Evolutionary conservation across 2,888 invertebrate genomes (phyloP), one percentile per base, ranked within the genome.

Genomic region (Buathra laborator): DNA sequence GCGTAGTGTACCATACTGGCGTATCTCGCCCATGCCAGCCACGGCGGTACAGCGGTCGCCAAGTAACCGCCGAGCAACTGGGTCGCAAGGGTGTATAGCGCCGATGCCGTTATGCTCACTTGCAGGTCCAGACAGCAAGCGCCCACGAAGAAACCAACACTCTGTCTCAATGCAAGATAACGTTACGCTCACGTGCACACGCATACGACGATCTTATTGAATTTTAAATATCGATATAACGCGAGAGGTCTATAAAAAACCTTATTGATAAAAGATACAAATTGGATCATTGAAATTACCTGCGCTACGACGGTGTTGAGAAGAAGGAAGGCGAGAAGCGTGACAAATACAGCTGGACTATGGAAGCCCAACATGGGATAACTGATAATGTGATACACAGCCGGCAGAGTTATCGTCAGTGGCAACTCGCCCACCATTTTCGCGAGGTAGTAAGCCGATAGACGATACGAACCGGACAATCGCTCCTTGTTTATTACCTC

Each of bases 391-490:
- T 97, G 96, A 94, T 97, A 97, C 90, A 97, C 95, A 62, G 97
- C 96, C 82, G 97, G 97, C 90, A 97, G 94, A 53, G 97, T 96
- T 89, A 97, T 95, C 62, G 96, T 96, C 87, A 97, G 93, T 9
- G 97, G 97, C 90, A 97, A 93, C 93, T 97, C 97, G 81, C 97
- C 97, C 85, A 96, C 95, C 96, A 97, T 97, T 94, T 97, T 97
- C 84, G 97, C 97, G 92, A 97, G 93, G 94, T 97, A 97, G 92
- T 97, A 97, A 51, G 97, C 97, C 9, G 97, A 97, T 74, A 97
- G 94, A 77, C 97, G 95, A 92, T 97, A 97, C 48, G 97, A 96
- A 68, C 97, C 97, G 14, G 97, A 96, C 87, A 96, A 95, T 81
- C 97, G 95, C 93, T 97, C 97, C 92, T 97, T 97, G 93, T 96